Base-by-base conservation (phyloP, 2,113 vertebrate genomes). In the Salvelinus sp. region DNA sequence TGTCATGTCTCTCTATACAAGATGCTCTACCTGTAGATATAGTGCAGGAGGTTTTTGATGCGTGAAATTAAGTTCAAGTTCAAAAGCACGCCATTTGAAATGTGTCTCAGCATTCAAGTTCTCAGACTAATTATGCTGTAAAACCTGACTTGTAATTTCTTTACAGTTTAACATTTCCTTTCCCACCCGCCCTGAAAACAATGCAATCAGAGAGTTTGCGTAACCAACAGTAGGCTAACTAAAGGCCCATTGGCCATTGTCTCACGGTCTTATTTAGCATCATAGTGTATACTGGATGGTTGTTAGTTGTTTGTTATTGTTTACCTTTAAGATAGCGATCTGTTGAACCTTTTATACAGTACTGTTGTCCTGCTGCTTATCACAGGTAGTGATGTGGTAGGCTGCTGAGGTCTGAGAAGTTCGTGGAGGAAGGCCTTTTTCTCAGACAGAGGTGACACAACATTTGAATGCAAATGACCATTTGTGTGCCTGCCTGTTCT, bases 301-400 rank as follows among this genome's bases (percentile, higher is more conserved):
- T 54, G 50, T 70, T 44, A 75, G 73, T 10, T 57, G 79, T 86
- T 86, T 70, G 69, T 76, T 9, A 38, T 33, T 68, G 30, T 68
- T 33, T 7, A 6, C 9, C 20, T 20, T 13, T n/a, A 72, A 79
- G 70, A n/a, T 79, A 57, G 54, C 76, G 85, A 77, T 91, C 79
- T 83, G 81, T 75, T 79, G 20, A 47, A 76, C 84, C 81, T 78
- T 81, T 86, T 87, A 79, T 66, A 18, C 57, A 60, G 57, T 9
- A 79, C 78, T 79, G 79, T 77, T 20, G 76, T 83, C 79, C 75
- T 83, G 71, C 70, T 64, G 76, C 72, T 79, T 85, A 77, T 69
- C 63, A 50, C 48, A 66, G 22, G 33, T 79, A 63, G 50, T 54
- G 50, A 14, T 12, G 38, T 38, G 38, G 38, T 38, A 16, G 10